These are phyloP conservation scores for Furnarius figulus DNA, from an alignment of 2,113 vertebrate species.

Conservation along the genomic window DNA sequence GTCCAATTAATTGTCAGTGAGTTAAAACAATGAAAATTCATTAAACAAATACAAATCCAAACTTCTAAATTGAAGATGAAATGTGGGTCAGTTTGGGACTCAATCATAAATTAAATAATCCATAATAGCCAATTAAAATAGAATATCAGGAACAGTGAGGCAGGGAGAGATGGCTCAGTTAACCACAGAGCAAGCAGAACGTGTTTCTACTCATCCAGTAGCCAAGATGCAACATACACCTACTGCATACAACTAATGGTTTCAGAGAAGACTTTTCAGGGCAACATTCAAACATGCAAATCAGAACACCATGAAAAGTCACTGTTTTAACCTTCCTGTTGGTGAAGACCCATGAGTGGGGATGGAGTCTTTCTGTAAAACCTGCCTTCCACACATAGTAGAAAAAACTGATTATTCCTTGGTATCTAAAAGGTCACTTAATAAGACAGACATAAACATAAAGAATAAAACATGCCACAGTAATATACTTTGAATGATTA, in stretches of 20 bases:
- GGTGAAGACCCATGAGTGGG: neutral
- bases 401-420: neutral
- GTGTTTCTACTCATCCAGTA: neutral
- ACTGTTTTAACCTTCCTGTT: neutral
- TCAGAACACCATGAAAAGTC: neutral
- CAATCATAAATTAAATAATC: neutral
- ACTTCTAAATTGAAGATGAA: conserved; percentile 10
- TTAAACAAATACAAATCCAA: conserved; percentile 23
- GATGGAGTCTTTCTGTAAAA: neutral
- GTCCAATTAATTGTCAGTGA: conserved; percentile 41
- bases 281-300: neutral
- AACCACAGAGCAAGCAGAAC: neutral
- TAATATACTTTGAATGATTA: neutral
- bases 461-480: neutral
- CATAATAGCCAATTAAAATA: conserved; percentile 27
- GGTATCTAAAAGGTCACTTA: neutral
- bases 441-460: neutral
- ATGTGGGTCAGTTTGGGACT: neutral
- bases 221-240: neutral
- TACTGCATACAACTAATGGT: neutral
- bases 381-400: neutral
- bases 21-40: conserved; percentile 36
- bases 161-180: neutral
- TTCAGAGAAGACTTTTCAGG: neutral
- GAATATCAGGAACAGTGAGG: neutral